Evolutionary conservation across 2,113 vertebrate genomes (phyloP).

Genomic region (Scalopus aquaticus): DNA sequence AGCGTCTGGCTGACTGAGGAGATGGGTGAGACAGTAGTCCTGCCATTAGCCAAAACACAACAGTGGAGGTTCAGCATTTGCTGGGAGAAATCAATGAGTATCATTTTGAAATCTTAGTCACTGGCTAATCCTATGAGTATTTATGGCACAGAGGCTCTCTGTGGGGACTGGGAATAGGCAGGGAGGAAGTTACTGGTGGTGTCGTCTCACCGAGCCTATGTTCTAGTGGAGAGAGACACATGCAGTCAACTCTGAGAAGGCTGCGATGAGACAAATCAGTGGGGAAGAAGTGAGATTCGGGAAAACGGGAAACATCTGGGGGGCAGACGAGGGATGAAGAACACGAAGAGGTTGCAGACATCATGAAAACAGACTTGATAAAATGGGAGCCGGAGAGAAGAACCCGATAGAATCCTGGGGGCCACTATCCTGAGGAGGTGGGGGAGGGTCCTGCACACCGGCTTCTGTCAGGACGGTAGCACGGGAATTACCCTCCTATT

Average conservation of each 20-base stretch:
- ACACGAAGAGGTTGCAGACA: no score
- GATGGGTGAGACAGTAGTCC: not conserved
- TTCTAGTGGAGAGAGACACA: not conserved
- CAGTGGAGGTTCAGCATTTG: no score
- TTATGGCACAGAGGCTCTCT: not conserved
- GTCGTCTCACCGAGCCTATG: not conserved
- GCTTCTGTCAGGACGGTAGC: not conserved
- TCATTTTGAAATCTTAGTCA: not conserved
- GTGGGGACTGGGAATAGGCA: not conserved
- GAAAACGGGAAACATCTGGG: not conserved
- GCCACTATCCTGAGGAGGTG: no score
- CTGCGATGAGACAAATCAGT: not conserved
- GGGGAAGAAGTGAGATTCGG: not conserved
- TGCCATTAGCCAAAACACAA: not conserved
- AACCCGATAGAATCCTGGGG: not conserved
- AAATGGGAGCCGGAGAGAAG: not conserved
- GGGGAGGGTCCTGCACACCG: no score
- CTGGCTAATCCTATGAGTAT: not conserved
- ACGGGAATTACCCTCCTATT: not conserved
- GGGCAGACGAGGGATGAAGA: not conserved
- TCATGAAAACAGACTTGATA: rapidly evolving
- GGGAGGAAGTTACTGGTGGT: not conserved
- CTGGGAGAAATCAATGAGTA: not conserved
- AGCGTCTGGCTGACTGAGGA: not conserved
- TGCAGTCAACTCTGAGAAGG: not conserved